Evolutionary conservation across 2,888 invertebrate genomes (phyloP).

Genomic region (Ophraella communa): DNA sequence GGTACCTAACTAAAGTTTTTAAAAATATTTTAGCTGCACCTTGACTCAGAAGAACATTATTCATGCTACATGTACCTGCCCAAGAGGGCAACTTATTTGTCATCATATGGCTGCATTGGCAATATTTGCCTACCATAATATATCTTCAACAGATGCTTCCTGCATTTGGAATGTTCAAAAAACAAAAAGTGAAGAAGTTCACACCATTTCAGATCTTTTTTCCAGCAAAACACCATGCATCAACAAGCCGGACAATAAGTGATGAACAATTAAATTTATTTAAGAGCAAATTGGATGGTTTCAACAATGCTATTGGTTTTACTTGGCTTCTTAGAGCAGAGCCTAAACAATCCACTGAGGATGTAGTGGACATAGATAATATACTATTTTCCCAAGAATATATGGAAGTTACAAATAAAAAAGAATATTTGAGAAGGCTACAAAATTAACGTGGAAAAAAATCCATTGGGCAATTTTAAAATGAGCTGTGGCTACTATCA

Average conservation of each 20-base stretch:
- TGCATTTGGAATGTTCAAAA: no score
- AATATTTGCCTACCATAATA: background rate
- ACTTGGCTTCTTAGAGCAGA: background rate
- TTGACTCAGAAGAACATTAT: no score
- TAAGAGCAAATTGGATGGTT: background rate
- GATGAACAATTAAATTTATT: background rate
- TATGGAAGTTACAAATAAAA: background rate
- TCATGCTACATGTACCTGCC: conserved; percentile 1
- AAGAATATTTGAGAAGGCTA: background rate
- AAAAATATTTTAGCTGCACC: no score
- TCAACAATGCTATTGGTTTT: background rate
- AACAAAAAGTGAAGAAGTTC: no score
- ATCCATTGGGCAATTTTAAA: background rate
- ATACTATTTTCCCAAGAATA: background rate
- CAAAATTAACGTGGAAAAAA: background rate
- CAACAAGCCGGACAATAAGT: no score
- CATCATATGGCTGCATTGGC: background rate
- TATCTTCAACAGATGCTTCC: background rate
- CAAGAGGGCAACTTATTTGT: background rate
- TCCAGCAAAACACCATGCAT: no score
- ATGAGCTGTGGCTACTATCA: background rate
- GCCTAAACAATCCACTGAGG: background rate
- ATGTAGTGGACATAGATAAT: background rate
- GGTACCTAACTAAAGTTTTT: no score
- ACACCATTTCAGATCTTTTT: no score